phyloP scores from a whole-genome alignment of 1,140 invertebrate species.

The Nebria ingens region DNA sequence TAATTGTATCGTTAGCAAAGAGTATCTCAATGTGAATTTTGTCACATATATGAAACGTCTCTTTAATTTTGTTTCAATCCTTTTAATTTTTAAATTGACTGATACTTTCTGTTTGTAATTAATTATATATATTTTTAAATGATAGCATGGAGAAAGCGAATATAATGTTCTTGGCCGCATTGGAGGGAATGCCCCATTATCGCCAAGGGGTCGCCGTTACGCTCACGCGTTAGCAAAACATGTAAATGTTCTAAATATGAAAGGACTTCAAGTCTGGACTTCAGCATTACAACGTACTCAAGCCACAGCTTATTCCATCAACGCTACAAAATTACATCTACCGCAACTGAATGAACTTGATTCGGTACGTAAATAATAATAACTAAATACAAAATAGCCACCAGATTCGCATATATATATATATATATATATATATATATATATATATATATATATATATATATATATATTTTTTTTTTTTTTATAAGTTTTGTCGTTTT shows the following conservation, averaged over 20 bases:
- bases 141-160: conserved; percentile 84
- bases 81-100: conserved; percentile 14
- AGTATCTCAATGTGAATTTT: no score
- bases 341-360: conserved; percentile 79
- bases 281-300: conserved; percentile 78
- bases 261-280: conserved; percentile 75
- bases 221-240: conserved; percentile 62
- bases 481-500: no score
- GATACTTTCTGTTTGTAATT: conserved; percentile 1
- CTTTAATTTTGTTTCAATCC: no score
- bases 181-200: conserved; percentile 79
- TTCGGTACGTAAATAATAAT: conserved; percentile 50
- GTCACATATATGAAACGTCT: no score
- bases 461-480: no score
- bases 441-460: no score
- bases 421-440: no score
- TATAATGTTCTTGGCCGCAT: conserved; percentile 85
- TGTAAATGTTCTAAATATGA: conserved; percentile 55
- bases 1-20: no score
- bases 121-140: conserved; percentile 18
- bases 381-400: neutral
- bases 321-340: conserved; percentile 69
- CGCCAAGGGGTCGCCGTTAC: conserved; percentile 69
- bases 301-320: conserved; percentile 72
- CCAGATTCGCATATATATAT: no score